phyloP scores from a whole-genome alignment of 1,140 invertebrate genomes.

The Nasonia giraulti region DNA sequence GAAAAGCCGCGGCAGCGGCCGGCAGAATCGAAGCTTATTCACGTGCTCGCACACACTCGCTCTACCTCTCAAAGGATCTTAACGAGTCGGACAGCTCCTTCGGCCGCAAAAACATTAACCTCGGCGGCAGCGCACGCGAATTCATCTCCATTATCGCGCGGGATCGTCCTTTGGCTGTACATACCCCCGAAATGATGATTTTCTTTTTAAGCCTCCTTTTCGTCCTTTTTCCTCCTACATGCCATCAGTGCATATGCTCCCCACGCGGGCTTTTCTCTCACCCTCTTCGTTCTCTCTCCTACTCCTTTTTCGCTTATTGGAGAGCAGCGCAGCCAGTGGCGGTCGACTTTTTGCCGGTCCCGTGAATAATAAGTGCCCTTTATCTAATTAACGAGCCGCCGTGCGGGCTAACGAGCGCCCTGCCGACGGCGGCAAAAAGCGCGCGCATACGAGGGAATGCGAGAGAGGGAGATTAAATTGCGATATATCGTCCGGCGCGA shows the following conservation, averaged over 20 bases:
- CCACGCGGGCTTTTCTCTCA: background rate
- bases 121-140: slow-evolving; percentile 14
- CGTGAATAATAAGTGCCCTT: slow-evolving; percentile 36
- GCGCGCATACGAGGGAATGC: background rate
- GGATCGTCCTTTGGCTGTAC: background rate
- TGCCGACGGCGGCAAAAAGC: background rate
- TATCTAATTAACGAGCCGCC: slow-evolving; percentile 33
- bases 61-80: background rate
- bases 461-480: slow-evolving; percentile 13
- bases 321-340: background rate
- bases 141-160: slow-evolving; percentile 42
- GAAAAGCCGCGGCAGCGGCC: background rate
- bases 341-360: background rate
- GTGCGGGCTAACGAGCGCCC: background rate
- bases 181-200: slow-evolving; percentile 18
- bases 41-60: background rate
- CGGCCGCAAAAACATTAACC: slow-evolving; percentile 16
- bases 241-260: background rate
- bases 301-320: slow-evolving; percentile 7
- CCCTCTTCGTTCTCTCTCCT: background rate
- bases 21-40: background rate
- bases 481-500: background rate
- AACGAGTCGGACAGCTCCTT: slow-evolving; percentile 20
- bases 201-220: background rate
- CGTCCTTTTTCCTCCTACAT: background rate